Base-by-base conservation (phyloP, 2,888 invertebrate genomes). In the Coenonympha glycerion region DNA sequence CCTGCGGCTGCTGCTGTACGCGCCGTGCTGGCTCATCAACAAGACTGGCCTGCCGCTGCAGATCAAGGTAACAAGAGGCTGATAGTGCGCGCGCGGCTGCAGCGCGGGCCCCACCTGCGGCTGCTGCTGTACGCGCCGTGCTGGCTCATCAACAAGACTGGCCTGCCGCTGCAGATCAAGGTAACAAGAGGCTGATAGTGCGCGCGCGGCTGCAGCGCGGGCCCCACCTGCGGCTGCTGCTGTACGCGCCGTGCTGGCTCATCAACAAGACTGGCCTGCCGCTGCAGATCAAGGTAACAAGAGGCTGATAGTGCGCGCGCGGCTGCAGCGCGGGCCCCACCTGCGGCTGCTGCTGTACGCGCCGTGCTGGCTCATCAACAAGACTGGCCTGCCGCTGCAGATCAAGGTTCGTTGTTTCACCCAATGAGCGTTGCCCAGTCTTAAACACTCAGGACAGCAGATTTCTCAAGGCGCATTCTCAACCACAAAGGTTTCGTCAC, bases 121-220 rank as follows among this genome's bases (percentile, higher is more conserved):
- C 75, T 95, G 47, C 89, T 89, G 65, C 85, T 95, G 65, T 92
- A 93, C 71, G 91, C 94, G 1, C 94, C 94, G 11, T 95, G 93
- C 74, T 97, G 96, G 96, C 89, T 97, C 66, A 91, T 96, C 58
- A 97, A 97, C 80, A 95, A 95, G 79, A 93, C 95, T 3, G 94
- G 94, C 9, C 79, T 96, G 55, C 95, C 96, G 2, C 75, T 97
- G 58, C 92, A 93, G 72, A 88, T 95, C 58, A 92, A 93, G 87
- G 88, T 31, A 89, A 88, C 63, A 91, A 91, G 60, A 90, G 92
- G 61, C 84, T 94, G 59, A 88, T 90, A 16, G 84, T 95, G 40
- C 91, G 91, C 66, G 89, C 93, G 21, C 90, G 91, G 58, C 87
- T 92, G 15, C 91, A 91, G 52, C 86, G 91, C 45, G 54, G 54